Base-by-base conservation (phyloP, 1,140 invertebrate genomes). In the Tetragnatha versicolor region DNA sequence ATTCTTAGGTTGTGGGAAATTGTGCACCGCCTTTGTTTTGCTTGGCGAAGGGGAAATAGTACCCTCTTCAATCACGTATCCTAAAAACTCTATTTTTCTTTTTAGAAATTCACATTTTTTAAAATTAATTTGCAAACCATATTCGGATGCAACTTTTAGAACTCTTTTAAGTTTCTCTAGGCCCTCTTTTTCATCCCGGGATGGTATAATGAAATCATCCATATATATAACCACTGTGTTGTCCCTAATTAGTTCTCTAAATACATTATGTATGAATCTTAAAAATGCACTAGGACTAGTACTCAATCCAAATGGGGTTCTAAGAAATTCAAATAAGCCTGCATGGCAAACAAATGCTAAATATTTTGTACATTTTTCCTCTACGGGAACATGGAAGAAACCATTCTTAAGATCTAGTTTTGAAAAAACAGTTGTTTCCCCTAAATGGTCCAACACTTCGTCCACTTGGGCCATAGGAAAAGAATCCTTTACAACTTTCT, bases 231-330 rank as follows among this genome's bases (percentile, higher is more conserved):
- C 39, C 10, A 45, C 22, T 55, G 69, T 68, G 35, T 82, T 65
- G 25, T 39, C 3, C 4, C 49, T 58, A 45, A 75, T 76, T 22
- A 81, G 45, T 12, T 27, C 68, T 20, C 17, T 27, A 3, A 82
- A 80, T 0, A 85, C 61, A 27, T 65, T 79, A 12, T 82, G 47
- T 78, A 85, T 84, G 27, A 82, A 63, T 76, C 83, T 66, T 55
- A 82, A 81, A 68, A 84, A 85, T 17, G 82, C 82, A 1, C 81
- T 79, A 0, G 83, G 83, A n/a, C 81, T 80, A 68, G 82, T 84
- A 33, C 72, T 80, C 4, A 85, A 60, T 9, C 83, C 80, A 63
- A 85, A 83, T 27, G 83, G 81, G 81, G 84, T 51, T 2, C n/a
- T 33, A 9, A 37, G 22, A 47, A 70, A 81, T 53, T 81, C 51